phyloP scores from a whole-genome alignment of 2,797 vertebrate species.

The Jordanella pulchra region DNA sequence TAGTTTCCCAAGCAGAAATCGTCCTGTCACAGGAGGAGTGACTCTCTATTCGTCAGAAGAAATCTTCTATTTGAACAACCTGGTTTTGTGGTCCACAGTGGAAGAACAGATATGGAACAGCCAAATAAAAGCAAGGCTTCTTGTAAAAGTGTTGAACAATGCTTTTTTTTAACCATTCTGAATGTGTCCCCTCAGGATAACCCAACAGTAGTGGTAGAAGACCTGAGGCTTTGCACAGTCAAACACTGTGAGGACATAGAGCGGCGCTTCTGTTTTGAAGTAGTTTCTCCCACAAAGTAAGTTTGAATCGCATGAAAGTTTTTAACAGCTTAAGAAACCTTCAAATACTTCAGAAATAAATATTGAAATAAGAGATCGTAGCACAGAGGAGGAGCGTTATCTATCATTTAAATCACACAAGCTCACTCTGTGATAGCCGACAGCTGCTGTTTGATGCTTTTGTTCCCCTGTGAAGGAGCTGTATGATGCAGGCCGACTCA shows the following conservation, averaged over 20 bases:
- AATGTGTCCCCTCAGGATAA: slow-evolving; percentile 83
- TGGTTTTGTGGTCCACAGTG: no score
- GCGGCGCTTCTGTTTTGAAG: slow-evolving; percentile 97
- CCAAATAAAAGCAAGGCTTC: no score
- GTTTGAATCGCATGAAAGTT: slow-evolving; percentile 48
- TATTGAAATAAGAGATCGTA: not conserved
- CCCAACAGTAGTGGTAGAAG: slow-evolving; percentile 96
- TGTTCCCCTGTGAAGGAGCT: slow-evolving; percentile 83
- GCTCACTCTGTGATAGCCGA: not conserved
- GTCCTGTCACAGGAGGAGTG: no score
- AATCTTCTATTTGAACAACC: no score
- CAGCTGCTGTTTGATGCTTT: slow-evolving; percentile 42
- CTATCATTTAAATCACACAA: slow-evolving; percentile 3
- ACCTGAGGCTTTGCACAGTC: slow-evolving; percentile 93
- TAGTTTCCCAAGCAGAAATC: no score
- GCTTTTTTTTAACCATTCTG: not conserved
- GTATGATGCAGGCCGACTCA: slow-evolving; percentile 97
- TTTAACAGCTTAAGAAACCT: slow-evolving; percentile 19
- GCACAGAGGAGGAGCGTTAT: slow-evolving; percentile 17
- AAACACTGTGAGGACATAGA: slow-evolving; percentile 98
- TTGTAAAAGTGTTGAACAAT: not conserved
- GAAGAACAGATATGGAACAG: no score
- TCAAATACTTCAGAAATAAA: slow-evolving; percentile 17
- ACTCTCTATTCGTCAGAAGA: no score
- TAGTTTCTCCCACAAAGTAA: slow-evolving; percentile 98